phyloP scores from a whole-genome alignment of 2,797 vertebrate genomes.

The Rhynchonycteris naso region DNA sequence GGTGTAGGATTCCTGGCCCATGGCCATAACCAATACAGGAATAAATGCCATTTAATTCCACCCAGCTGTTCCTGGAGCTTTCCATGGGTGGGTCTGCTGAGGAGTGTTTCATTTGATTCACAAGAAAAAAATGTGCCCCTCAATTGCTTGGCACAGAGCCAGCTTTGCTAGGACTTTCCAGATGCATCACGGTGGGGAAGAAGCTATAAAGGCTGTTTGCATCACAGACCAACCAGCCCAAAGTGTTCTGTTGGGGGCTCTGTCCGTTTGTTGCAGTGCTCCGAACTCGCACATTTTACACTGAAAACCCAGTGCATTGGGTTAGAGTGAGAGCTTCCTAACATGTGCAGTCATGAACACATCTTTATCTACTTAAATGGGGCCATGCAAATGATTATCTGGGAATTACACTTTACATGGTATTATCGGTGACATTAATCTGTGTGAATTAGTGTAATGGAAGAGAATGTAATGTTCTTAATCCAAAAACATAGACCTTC shows the following conservation, averaged over 20 bases:
- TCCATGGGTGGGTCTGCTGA: constrained; percentile 54
- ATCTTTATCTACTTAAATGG: neutral
- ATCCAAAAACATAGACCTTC: neutral
- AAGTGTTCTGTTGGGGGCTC: neutral
- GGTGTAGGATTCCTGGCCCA: constrained; percentile 56
- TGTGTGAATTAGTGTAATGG: neutral
- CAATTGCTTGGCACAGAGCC: constrained; percentile 44
- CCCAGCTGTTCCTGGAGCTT: constrained; percentile 72
- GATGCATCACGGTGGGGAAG: neutral
- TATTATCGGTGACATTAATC: neutral
- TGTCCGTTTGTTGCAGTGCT: neutral
- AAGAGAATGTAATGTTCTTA: constrained; percentile 27
- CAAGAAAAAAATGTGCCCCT: constrained; percentile 63
- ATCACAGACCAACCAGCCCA: neutral
- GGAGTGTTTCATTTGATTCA: constrained; percentile 65
- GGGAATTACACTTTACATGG: neutral
- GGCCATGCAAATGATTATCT: neutral
- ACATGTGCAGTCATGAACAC: neutral
- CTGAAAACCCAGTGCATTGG: neutral
- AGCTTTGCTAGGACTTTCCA: constrained; percentile 25
- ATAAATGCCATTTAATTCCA: constrained; percentile 75
- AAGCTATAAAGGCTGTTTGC: neutral
- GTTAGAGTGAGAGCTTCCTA: neutral
- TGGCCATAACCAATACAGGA: constrained; percentile 67
- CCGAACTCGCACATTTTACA: neutral